Conservation (phyloP, 1,140 invertebrate genomes). For the Heterodera schachtii region DNA sequence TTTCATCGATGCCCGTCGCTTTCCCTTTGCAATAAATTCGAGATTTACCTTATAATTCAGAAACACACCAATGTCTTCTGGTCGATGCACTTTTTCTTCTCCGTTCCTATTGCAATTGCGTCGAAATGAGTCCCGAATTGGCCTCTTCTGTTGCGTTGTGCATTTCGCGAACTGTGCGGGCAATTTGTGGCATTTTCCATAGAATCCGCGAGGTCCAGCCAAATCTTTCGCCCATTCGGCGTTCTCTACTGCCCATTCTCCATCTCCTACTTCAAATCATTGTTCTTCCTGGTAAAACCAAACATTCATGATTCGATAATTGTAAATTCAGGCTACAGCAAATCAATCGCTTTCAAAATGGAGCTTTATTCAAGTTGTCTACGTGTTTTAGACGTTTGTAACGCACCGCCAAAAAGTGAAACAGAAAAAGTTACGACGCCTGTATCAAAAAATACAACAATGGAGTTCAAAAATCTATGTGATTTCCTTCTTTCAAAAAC, state of each 20-base stretch:
- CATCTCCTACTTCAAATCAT: conserved; percentile 33
- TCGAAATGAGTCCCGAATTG: conserved; percentile 39
- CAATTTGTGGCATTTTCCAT: conserved; percentile 27
- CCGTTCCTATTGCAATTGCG: conserved; percentile 31
- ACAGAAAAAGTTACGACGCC: background rate
- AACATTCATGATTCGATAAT: background rate
- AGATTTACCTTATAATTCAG: conserved; percentile 19
- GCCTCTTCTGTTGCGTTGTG: conserved; percentile 32
- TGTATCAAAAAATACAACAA: background rate
- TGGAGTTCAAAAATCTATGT: background rate
- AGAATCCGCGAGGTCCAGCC: conserved; percentile 3
- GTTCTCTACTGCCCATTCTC: conserved; percentile 25
- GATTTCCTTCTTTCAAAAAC: conserved; percentile 14
- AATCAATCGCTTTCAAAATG: conserved; percentile 38
- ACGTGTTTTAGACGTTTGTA: conserved; percentile 38
- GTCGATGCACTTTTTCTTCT: conserved; percentile 41
- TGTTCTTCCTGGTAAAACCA: conserved; percentile 30
- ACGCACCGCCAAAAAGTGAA: background rate
- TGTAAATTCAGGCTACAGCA: conserved; percentile 33
- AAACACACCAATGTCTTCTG: conserved; percentile 25
- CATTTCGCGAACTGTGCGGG: conserved; percentile 35
- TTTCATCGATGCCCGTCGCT: conserved; percentile 34
- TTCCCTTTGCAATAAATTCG: background rate
- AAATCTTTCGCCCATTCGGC: background rate
- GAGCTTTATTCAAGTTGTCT: conserved; percentile 41